These are phyloP conservation scores for Carassius auratus DNA, from an alignment of 2,113 vertebrate species.

Conservation along the genomic window DNA sequence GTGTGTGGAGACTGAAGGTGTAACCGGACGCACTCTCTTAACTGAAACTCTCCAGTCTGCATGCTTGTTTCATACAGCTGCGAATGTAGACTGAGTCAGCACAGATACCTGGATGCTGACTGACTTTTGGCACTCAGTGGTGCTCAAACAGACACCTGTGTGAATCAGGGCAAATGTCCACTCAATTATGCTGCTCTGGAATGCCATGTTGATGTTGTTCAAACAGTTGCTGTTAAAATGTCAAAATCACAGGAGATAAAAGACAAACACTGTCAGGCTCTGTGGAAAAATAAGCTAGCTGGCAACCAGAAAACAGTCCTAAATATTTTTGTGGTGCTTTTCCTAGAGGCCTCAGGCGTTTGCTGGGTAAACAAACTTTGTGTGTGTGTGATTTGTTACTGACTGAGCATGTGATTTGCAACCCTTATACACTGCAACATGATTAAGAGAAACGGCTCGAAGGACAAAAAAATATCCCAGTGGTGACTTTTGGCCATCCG, in stretches of 20 bases:
- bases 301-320: background rate
- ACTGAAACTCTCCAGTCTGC: no score
- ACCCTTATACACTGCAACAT: background rate
- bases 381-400: constrained; percentile 7
- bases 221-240: background rate
- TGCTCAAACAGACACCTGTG: background rate
- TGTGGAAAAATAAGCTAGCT: background rate
- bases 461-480: no score
- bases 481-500: background rate
- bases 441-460: background rate
- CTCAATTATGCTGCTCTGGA: background rate
- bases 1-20: no score
- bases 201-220: background rate
- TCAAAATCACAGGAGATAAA: background rate
- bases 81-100: background rate
- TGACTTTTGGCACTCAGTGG: background rate
- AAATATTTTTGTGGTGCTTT: background rate
- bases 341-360: background rate
- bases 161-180: background rate
- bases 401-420: constrained; percentile 36
- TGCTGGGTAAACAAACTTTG: background rate
- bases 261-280: background rate
- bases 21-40: no score
- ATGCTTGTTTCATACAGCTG: no score
- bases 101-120: background rate